A percentile compares a stretch with the other conserved stretches of the same genome.
Evolutionary conservation across 2,888 invertebrate genomes (phyloP).

Genomic region (Euplagia quadripunctaria): DNA sequence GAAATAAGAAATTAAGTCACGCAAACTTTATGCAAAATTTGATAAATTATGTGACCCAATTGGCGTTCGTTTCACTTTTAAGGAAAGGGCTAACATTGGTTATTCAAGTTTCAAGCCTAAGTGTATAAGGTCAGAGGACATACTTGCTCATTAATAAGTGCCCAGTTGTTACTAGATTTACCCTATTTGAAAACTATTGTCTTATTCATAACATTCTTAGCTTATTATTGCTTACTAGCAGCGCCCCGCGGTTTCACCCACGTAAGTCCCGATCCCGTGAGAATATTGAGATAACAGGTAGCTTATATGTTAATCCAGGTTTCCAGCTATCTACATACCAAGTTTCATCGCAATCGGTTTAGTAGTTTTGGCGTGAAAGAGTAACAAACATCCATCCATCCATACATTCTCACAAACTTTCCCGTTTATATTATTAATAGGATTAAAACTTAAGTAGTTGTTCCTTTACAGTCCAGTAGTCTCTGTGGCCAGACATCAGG

Average conservation of each 20-base stretch:
- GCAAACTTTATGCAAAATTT: conserved; percentile 11
- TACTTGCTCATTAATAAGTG: not conserved
- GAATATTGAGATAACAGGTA: too few relatives aligned
- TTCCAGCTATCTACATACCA: too few relatives aligned
- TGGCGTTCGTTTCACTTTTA: not conserved
- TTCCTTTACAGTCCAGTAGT: not conserved
- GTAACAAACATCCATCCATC: too few relatives aligned
- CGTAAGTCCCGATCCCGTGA: too few relatives aligned
- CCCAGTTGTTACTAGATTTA: not conserved
- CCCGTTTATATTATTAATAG: too few relatives aligned
- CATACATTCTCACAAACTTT: too few relatives aligned
- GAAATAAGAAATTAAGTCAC: conserved; percentile 12
- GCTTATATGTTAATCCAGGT: too few relatives aligned
- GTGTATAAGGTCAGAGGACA: not conserved
- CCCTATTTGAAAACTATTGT: not conserved
- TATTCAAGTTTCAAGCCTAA: not conserved
- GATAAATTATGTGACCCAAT: conserved; percentile 4
- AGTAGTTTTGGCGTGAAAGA: too few relatives aligned
- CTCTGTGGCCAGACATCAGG: not conserved
- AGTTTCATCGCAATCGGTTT: too few relatives aligned
- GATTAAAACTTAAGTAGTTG: not conserved
- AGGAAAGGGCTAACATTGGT: not conserved
- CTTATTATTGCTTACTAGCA: not conserved
- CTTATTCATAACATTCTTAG: not conserved
- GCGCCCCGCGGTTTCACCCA: too few relatives aligned